Percentiles rank a stretch among this genome's conserved stretches.
Evolutionary conservation across 2,888 invertebrate genomes (phyloP).

Genomic region (Nudaria mundana): DNA sequence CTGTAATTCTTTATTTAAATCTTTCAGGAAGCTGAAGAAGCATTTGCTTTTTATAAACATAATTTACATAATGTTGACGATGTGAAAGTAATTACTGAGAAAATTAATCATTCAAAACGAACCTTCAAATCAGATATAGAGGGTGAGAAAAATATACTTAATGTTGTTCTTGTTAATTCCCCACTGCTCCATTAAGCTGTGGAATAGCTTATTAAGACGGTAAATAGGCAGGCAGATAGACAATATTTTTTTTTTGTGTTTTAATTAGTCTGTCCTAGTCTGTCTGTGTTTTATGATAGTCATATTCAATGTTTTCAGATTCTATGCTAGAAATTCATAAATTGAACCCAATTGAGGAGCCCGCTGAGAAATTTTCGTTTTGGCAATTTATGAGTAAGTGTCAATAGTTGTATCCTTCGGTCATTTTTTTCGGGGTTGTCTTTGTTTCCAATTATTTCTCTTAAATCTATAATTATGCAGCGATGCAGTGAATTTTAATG

Average conservation of each 20-base stretch:
- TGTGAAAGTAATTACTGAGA: conserved; percentile 32
- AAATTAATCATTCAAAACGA: conserved; percentile 24
- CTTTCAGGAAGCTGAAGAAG: conserved; percentile 19
- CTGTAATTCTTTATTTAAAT: not conserved
- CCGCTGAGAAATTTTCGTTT: conserved; percentile 38
- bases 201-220: no score
- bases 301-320: no score
- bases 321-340: conserved; percentile 39
- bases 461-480: no score
- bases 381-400: conserved; percentile 56
- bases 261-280: not conserved
- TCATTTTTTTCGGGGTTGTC: no score
- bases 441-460: no score
- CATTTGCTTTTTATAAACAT: conserved; percentile 29
- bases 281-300: not conserved
- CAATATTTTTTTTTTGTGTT: not conserved
- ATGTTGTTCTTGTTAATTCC: no score
- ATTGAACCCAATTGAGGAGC: conserved; percentile 18
- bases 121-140: conserved; percentile 20
- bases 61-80: conserved; percentile 15
- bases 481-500: no score
- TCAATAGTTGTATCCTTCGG: no score
- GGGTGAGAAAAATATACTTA: no score
- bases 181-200: no score
- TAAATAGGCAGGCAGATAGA: no score